A percentile compares a stretch with the other conserved stretches of the same genome.
Evolutionary conservation across 2,113 vertebrate genomes (phyloP).

Genomic region (Xiphophorus hellerii): DNA sequence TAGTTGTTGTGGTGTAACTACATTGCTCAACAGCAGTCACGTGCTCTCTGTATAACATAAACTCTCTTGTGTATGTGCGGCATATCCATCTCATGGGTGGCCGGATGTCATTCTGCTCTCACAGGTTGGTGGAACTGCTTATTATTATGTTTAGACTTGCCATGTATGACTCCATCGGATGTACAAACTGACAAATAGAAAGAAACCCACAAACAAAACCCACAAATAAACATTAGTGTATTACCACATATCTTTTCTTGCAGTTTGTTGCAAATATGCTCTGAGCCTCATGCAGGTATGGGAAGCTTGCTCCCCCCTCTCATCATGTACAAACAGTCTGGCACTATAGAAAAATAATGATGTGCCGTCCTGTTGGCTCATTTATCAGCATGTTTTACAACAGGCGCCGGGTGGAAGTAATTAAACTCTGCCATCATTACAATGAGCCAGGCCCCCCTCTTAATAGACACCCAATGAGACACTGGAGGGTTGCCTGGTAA

Average conservation of each 20-base stretch:
- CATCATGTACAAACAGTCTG: conserved; percentile 94
- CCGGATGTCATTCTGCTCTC: conserved; percentile 27
- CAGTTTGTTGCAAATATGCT: conserved; percentile 28
- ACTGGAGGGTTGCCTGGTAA: conserved; percentile 94
- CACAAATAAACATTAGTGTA: conserved; percentile 13
- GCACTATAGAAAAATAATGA: conserved; percentile 92
- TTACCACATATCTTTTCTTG: conserved; percentile 63
- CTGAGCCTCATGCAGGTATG: conserved; percentile 56
- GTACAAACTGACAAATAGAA: conserved; percentile 9
- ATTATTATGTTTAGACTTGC: conserved; percentile 49
- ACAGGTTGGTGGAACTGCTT: conserved; percentile 28
- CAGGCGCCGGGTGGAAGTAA: conserved; percentile 95
- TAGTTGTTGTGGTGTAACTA: conserved; percentile 24
- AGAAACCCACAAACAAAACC: conserved; percentile 9
- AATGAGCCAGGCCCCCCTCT: conserved; percentile 94
- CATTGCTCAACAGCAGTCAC: conserved; percentile 6
- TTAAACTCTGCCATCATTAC: conserved; percentile 99
- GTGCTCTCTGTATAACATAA: conserved; percentile 20
- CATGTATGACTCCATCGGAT: conserved; percentile 38
- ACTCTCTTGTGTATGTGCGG: conserved; percentile 28
- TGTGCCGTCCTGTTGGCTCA: conserved; percentile 94
- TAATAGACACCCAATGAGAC: conserved; percentile 99
- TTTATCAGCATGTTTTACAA: conserved; percentile 99
- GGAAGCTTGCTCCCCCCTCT: conserved; percentile 84
- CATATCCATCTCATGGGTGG: conserved; percentile 52